Percentiles rank a stretch among this genome's conserved stretches.
Conservation (phyloP, 1,140 invertebrate genomes). For the Glossosoma conforme region DNA sequence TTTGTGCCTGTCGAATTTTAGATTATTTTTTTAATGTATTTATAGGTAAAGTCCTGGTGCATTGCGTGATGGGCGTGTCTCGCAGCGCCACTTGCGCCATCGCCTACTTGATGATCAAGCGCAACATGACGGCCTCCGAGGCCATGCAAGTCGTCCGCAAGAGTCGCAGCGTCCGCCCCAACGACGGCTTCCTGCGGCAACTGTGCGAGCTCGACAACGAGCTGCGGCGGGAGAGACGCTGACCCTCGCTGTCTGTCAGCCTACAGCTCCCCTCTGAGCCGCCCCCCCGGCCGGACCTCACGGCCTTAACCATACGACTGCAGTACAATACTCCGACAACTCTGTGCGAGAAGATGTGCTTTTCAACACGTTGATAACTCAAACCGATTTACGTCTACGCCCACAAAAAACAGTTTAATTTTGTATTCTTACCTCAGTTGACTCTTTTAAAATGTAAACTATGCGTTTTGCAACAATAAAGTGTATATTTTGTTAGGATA, state of each 20-base stretch:
- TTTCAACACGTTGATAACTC: too few relatives aligned
- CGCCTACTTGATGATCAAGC: slow-evolving; percentile 79
- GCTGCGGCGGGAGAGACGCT: slow-evolving; percentile 46
- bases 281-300: too few relatives aligned
- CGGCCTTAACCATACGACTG: too few relatives aligned
- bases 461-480: too few relatives aligned
- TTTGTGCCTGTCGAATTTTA: neutral
- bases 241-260: too few relatives aligned
- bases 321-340: too few relatives aligned
- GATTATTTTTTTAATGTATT: slow-evolving; percentile 7
- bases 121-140: slow-evolving; percentile 68
- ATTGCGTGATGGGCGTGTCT: slow-evolving; percentile 77
- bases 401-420: too few relatives aligned
- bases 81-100: slow-evolving; percentile 75
- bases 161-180: slow-evolving; percentile 68
- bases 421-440: too few relatives aligned
- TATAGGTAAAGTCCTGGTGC: slow-evolving; percentile 72
- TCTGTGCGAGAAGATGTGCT: too few relatives aligned
- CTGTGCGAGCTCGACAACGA: slow-evolving; percentile 66
- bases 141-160: slow-evolving; percentile 65
- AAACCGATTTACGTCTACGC: too few relatives aligned
- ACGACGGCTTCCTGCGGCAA: slow-evolving; percentile 75
- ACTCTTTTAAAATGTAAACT: too few relatives aligned
- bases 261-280: neutral
- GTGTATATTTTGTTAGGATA: too few relatives aligned